phyloP scores from a whole-genome alignment of 2,113 vertebrate genomes.

The Delphinapterus leucas region DNA sequence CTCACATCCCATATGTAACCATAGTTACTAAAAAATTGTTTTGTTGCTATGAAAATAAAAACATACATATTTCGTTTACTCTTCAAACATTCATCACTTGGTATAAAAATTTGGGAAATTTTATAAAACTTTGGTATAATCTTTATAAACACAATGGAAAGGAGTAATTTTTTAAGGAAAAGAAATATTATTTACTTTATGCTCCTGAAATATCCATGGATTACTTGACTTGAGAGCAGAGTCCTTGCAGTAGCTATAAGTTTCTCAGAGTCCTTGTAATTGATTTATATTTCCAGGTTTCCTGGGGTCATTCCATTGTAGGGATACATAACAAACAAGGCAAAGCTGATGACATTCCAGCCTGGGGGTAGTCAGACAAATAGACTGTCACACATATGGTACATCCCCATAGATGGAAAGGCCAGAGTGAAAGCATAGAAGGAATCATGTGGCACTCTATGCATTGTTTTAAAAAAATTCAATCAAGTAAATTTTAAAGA shows the following conservation, averaged over 20 bases:
- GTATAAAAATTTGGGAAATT: not conserved
- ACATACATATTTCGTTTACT: not conserved
- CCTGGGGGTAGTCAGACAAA: not conserved
- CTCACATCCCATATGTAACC: conserved; percentile 18
- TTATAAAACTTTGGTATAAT: not conserved
- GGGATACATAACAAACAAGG: not conserved
- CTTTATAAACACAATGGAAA: not conserved
- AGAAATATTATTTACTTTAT: not conserved
- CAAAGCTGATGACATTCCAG: not conserved
- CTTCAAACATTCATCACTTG: not conserved
- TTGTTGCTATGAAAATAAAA: conserved; percentile 30
- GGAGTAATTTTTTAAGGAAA: not conserved
- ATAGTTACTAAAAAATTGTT: conserved; percentile 25
- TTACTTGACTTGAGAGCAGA: not conserved
- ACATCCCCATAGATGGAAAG: not conserved
- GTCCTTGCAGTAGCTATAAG: not conserved
- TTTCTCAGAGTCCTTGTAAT: not conserved
- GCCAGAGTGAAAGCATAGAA: not conserved
- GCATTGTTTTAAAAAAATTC: not conserved
- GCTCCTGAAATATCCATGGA: not conserved
- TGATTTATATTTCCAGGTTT: not conserved
- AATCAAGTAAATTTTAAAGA: not conserved
- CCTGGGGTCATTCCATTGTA: not conserved
- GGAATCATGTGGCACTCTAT: not conserved
- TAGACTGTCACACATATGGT: fast-evolving